A percentile compares a stretch with the other conserved stretches of the same genome.
Conservation (phyloP, 1,140 invertebrate genomes). For the Gryon sp. region DNA sequence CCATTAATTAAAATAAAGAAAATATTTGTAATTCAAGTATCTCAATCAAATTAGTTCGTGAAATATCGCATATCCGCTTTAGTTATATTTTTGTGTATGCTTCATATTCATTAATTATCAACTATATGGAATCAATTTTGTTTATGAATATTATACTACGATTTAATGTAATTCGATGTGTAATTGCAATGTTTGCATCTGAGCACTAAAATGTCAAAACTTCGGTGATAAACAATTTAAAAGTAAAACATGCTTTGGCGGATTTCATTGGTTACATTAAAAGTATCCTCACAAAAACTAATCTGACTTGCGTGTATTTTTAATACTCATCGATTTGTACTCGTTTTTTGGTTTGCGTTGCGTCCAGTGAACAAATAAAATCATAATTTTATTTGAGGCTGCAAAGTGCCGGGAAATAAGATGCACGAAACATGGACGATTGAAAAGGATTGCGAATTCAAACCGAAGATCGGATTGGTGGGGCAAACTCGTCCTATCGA, state of each 20-base stretch:
- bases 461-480: constrained; percentile 38
- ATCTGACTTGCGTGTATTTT: constrained; percentile 4
- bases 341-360: constrained; percentile 27
- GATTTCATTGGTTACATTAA: background rate
- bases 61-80: background rate
- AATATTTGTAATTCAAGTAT: too few species aligned
- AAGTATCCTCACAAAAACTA: constrained; percentile 1
- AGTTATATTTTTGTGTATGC: too few species aligned
- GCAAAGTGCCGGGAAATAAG: constrained; percentile 14
- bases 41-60: too few species aligned
- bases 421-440: constrained; percentile 66
- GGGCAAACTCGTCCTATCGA: constrained; percentile 71
- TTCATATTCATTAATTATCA: too few species aligned
- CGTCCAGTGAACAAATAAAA: constrained; percentile 30
- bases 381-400: constrained; percentile 46
- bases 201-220: background rate
- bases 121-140: too few species aligned
- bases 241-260: constrained; percentile 3
- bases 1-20: too few species aligned
- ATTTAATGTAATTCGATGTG: too few species aligned
- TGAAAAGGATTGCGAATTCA: constrained; percentile 58
- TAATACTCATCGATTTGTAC: constrained; percentile 23
- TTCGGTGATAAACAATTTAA: constrained; percentile 10
- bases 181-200: constrained; percentile 11
- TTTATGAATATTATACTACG: too few species aligned